Conservation (phyloP, 2,888 invertebrate genomes). For the Nephrotoma appendiculata region DNA sequence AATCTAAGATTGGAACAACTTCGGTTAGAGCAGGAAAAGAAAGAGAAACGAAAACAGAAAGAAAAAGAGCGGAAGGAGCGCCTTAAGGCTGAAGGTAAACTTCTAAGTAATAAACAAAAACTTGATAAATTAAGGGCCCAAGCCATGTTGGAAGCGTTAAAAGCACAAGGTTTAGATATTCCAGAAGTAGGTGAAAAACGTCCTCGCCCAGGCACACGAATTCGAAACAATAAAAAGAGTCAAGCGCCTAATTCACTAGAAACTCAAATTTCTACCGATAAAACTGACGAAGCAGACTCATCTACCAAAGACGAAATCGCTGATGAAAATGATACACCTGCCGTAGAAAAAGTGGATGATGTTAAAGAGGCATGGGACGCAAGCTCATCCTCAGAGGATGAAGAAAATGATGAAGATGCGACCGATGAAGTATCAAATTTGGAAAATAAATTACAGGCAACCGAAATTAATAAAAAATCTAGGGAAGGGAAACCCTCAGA, state of each 20-base stretch:
- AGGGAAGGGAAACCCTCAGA: constrained; percentile 16
- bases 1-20: constrained; percentile 56
- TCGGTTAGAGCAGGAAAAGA: constrained; percentile 71
- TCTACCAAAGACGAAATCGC: constrained; percentile 13
- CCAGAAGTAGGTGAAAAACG: constrained; percentile 52
- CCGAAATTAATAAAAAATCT: constrained; percentile 14
- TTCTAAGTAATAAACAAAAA: constrained; percentile 86
- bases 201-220: constrained; percentile 54
- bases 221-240: constrained; percentile 54
- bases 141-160: constrained; percentile 74
- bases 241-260: constrained; percentile 25
- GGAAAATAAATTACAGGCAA: constrained; percentile 1
- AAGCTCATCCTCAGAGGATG: constrained; percentile 38
- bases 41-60: constrained; percentile 77
- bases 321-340: constrained; percentile 17
- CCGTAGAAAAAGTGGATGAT: constrained; percentile 34
- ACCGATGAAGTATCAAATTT: constrained; percentile 30
- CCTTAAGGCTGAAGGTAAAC: constrained; percentile 91
- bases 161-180: constrained; percentile 74
- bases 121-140: constrained; percentile 78
- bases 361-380: constrained; percentile 82
- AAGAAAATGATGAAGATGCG: constrained; percentile 35
- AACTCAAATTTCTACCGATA: constrained; percentile 7
- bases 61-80: constrained; percentile 87
- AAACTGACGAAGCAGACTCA: constrained; percentile 21